A percentile compares a stretch with the other conserved stretches of the same genome.
These are phyloP conservation scores for Poeciliopsis prolifica DNA, from an alignment of 2,113 vertebrate species.

Conservation along the genomic window DNA sequence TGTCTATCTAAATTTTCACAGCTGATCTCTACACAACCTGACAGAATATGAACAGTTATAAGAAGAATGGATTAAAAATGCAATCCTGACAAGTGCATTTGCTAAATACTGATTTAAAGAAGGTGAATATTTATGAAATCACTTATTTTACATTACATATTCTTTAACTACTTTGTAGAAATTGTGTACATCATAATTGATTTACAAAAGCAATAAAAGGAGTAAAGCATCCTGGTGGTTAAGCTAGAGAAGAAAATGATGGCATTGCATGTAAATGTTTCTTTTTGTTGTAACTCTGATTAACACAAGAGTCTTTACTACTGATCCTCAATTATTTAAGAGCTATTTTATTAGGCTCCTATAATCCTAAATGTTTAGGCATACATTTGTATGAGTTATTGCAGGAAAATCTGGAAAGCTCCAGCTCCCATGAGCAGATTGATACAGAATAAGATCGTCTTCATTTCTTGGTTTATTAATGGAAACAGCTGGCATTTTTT, in stretches of 20 bases:
- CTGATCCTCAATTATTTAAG: neutral
- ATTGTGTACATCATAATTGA: too few relatives aligned
- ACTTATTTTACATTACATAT: too few relatives aligned
- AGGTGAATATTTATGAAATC: too few relatives aligned
- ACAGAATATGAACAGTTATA: too few relatives aligned
- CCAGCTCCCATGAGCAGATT: constrained; percentile 51
- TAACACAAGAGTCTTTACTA: neutral
- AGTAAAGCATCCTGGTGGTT: too few relatives aligned
- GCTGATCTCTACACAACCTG: too few relatives aligned
- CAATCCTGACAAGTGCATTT: too few relatives aligned
- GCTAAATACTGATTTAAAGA: too few relatives aligned
- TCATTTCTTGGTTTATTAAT: constrained; percentile 5
- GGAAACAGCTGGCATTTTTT: constrained; percentile 20
- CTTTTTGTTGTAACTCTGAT: neutral
- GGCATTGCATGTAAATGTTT: neutral
- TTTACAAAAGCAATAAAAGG: too few relatives aligned
- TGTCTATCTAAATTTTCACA: too few relatives aligned
- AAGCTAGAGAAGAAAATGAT: neutral
- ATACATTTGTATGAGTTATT: constrained; percentile 38
- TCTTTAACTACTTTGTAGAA: too few relatives aligned
- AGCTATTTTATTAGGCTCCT: neutral
- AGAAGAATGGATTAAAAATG: too few relatives aligned
- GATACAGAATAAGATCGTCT: constrained; percentile 16
- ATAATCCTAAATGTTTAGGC: neutral
- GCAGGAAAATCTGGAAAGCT: constrained; percentile 27